phyloP scores from a whole-genome alignment of 2,888 invertebrate species.

The Serripes groenlandicus region DNA sequence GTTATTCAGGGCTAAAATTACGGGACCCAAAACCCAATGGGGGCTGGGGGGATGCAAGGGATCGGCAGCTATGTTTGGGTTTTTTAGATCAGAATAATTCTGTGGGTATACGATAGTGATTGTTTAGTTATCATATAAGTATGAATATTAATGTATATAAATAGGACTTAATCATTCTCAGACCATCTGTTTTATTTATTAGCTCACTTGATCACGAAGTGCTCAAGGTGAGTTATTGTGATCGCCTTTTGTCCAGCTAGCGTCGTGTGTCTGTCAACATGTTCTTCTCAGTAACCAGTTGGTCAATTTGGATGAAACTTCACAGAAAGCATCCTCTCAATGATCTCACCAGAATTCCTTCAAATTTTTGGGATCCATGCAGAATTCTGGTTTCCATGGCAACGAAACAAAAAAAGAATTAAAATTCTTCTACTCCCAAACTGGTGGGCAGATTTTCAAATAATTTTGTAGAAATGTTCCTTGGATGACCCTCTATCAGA shows the following conservation, averaged over 20 bases:
- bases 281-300: neutral
- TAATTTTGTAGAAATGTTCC: no score
- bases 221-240: neutral
- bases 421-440: no score
- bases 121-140: neutral
- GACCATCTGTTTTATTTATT: neutral
- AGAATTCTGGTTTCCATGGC: no score
- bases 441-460: no score
- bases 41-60: conserved; percentile 98
- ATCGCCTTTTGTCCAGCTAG: neutral
- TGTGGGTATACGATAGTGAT: conserved; percentile 21
- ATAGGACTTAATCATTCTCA: neutral
- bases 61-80: conserved; percentile 92
- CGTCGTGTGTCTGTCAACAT: neutral
- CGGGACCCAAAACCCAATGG: conserved; percentile 90
- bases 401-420: no score
- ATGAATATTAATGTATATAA: neutral
- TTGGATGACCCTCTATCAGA: no score
- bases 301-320: neutral
- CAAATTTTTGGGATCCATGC: no score
- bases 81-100: conserved; percentile 70
- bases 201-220: neutral
- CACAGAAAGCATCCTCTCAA: no score
- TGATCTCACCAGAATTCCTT: no score
- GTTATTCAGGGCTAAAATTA: conserved; percentile 88